Conservation (phyloP, 64 coral and sea anemone genomes). For the Actinia equina region DNA sequence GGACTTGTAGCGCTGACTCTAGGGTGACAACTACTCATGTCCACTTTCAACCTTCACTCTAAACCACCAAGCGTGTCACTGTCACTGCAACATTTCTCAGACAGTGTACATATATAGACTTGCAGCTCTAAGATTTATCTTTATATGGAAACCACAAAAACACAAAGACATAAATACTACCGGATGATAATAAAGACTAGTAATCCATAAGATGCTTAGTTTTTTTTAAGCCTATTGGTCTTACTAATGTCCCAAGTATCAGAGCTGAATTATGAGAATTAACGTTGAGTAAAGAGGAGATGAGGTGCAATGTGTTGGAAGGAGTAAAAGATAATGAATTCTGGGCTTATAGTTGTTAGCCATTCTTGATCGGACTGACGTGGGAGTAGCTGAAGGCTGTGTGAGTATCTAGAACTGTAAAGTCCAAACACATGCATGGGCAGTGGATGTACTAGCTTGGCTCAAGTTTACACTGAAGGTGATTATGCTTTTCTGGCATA, state of each 20-base stretch:
- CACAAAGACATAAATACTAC: neutral
- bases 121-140: neutral
- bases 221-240: neutral
- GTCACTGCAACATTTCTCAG: neutral
- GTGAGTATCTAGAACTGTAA: no score
- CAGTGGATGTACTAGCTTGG: no score
- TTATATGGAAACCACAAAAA: neutral
- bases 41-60: no score
- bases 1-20: neutral
- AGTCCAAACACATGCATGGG: no score
- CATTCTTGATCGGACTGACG: neutral
- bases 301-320: slow-evolving; percentile 1
- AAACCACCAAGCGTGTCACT: neutral
- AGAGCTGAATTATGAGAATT: neutral
- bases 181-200: neutral
- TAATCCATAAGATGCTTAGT: neutral
- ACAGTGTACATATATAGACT: neutral
- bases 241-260: neutral
- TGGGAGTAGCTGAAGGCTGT: no score
- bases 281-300: neutral
- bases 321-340: neutral
- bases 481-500: neutral
- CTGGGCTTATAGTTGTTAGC: neutral
- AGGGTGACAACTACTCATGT: neutral
- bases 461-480: no score